A percentile compares a stretch with the other conserved stretches of the same genome.
Evolutionary conservation across 1,140 invertebrate species (phyloP).

Genomic region (Drosophila lowei): DNA sequence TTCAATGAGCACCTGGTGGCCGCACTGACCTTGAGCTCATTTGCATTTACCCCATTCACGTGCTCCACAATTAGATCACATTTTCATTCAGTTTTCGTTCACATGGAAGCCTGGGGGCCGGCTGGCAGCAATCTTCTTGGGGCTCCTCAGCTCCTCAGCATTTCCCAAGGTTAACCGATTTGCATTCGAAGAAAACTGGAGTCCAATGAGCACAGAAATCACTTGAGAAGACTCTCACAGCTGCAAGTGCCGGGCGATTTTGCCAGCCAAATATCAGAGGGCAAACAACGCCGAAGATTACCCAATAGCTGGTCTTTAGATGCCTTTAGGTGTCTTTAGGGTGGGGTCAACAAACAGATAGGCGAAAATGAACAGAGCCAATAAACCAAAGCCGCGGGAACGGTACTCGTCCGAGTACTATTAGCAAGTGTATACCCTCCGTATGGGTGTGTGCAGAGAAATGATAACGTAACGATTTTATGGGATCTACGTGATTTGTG

Average conservation of each 20-base stretch:
- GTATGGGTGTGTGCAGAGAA: slow-evolving; percentile 24
- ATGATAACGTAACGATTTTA: slow-evolving; percentile 73
- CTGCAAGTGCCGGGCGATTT: slow-evolving; percentile 22
- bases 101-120: slow-evolving; percentile 19
- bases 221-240: slow-evolving; percentile 12
- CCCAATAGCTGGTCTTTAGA: background rate
- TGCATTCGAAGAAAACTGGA: slow-evolving; percentile 35
- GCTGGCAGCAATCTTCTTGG: slow-evolving; percentile 15
- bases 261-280: too few relatives aligned
- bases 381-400: slow-evolving; percentile 41
- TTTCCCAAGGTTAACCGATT: slow-evolving; percentile 31
- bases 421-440: slow-evolving; percentile 28
- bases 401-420: slow-evolving; percentile 15
- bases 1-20: slow-evolving; percentile 21
- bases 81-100: slow-evolving; percentile 39
- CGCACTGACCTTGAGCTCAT: slow-evolving; percentile 48
- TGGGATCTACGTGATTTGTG: slow-evolving; percentile 64
- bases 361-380: slow-evolving; percentile 68
- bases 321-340: slow-evolving; percentile 15
- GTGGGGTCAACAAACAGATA: slow-evolving; percentile 57
- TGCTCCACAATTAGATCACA: slow-evolving; percentile 56
- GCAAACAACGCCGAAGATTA: too few relatives aligned
- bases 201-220: slow-evolving; percentile 18
- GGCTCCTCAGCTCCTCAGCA: slow-evolving; percentile 21
- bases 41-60: slow-evolving; percentile 55